These are phyloP conservation scores for Ailurus styani DNA, from an alignment of 2,113 vertebrate species.

Conservation along the genomic window DNA sequence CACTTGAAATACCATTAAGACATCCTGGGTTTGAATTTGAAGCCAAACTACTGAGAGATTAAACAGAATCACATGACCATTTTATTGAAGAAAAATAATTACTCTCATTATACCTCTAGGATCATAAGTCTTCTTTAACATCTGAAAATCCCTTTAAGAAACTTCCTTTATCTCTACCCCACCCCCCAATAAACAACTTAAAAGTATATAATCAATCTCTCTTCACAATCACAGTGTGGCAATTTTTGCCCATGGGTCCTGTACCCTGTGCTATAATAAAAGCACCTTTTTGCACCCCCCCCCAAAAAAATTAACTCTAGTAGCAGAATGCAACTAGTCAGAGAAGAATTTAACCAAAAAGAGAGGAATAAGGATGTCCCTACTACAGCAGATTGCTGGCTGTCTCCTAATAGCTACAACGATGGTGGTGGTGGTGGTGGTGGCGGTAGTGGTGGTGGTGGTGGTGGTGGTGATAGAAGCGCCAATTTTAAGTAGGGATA, in stretches of 20 bases:
- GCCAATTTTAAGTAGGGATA: not conserved
- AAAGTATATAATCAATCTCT: not conserved
- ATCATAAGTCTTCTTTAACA: too few relatives aligned
- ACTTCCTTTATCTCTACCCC: not conserved
- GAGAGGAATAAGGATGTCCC: not conserved
- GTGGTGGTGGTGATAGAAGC: not conserved
- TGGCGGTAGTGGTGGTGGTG: not conserved
- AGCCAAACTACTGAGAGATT: not conserved
- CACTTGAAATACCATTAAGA: not conserved
- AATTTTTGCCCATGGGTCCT: not conserved
- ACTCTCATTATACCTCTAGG: too few relatives aligned
- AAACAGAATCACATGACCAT: not conserved
- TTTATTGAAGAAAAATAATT: not conserved
- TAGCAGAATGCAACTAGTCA: not conserved
- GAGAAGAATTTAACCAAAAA: not conserved
- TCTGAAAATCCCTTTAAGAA: not conserved
- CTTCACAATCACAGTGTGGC: not conserved
- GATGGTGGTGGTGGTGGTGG: not conserved
- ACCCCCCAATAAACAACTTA: not conserved
- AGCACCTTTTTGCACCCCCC: not conserved
- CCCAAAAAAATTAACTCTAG: not conserved
- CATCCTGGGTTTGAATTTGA: not conserved
- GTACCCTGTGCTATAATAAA: not conserved
- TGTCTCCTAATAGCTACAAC: not conserved
- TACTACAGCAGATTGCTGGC: not conserved